These are phyloP conservation scores for Drosophila nasuta DNA, from an alignment of 1,140 invertebrate species.

Conservation along the genomic window DNA sequence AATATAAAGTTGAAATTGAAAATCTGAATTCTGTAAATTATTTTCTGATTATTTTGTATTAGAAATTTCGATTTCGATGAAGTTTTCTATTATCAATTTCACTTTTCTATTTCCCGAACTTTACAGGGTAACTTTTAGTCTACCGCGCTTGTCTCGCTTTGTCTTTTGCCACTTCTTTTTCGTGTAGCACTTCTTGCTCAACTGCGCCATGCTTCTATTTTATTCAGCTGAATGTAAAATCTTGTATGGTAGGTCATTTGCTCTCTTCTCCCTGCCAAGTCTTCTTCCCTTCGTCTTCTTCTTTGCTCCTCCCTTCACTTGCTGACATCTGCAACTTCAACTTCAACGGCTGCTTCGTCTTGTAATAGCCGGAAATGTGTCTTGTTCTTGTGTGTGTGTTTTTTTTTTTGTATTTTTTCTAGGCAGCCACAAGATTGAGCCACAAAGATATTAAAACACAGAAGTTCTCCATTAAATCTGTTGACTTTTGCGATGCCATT, in stretches of 20 bases:
- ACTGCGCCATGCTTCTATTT: slow-evolving; percentile 37
- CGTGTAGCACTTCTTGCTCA: slow-evolving; percentile 27
- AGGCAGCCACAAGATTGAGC: slow-evolving; percentile 52
- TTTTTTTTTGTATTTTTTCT: slow-evolving; percentile 40
- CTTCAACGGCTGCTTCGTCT: slow-evolving; percentile 5
- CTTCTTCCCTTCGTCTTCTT: not conserved
- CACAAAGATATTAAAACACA: slow-evolving; percentile 43
- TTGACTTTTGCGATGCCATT: slow-evolving; percentile 30
- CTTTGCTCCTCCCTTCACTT: not conserved
- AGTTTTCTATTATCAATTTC: not conserved
- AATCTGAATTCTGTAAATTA: no score
- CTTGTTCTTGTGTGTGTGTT: slow-evolving; percentile 46
- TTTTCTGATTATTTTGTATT: no score
- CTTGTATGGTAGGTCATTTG: slow-evolving; percentile 60
- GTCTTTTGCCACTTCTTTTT: slow-evolving; percentile 19
- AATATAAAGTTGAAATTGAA: no score
- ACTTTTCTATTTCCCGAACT: no score
- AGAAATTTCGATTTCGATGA: no score
- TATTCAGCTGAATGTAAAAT: slow-evolving; percentile 54
- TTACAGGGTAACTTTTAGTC: slow-evolving; percentile 18
- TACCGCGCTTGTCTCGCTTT: no score
- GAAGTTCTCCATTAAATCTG: slow-evolving; percentile 19
- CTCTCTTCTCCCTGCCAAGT: not conserved
- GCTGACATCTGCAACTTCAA: not conserved
- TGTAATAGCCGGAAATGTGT: slow-evolving; percentile 74